These are phyloP conservation scores for Rhincodon typus DNA, from an alignment of 2,797 vertebrate species.

Conservation along the genomic window DNA sequence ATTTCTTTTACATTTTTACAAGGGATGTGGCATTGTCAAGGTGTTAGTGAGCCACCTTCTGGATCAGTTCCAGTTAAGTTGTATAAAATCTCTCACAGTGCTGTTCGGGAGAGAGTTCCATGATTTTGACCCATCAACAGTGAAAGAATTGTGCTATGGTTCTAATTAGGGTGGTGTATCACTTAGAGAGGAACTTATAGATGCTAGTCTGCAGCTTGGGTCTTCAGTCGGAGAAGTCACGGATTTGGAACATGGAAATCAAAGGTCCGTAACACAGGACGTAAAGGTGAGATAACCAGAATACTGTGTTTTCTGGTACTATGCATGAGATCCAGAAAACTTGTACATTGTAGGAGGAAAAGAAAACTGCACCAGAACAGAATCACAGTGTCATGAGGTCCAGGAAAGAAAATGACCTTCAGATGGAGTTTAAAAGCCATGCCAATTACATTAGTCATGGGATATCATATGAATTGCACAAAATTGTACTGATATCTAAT, in stretches of 20 bases:
- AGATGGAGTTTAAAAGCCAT: background rate
- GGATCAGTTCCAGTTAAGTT: background rate
- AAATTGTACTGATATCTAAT: background rate
- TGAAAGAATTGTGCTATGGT: background rate
- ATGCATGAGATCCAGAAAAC: background rate
- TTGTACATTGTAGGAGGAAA: background rate
- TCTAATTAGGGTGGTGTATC: background rate
- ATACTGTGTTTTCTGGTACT: background rate
- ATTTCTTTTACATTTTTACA: background rate
- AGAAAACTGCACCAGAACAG: background rate
- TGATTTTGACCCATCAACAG: background rate
- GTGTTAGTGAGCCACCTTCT: background rate
- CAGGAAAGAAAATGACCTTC: background rate
- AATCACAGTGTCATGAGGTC: background rate
- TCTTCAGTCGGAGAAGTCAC: background rate
- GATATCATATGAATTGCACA: background rate
- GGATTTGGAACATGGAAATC: background rate
- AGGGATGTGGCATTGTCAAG: background rate
- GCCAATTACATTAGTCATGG: background rate
- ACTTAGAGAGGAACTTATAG: background rate
- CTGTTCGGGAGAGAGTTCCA: background rate
- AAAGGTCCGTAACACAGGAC: background rate
- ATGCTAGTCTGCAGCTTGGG: background rate
- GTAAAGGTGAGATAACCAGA: background rate
- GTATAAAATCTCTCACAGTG: background rate